Conservation (phyloP, 2,113 vertebrate species). For the Chaetops frenatus region DNA sequence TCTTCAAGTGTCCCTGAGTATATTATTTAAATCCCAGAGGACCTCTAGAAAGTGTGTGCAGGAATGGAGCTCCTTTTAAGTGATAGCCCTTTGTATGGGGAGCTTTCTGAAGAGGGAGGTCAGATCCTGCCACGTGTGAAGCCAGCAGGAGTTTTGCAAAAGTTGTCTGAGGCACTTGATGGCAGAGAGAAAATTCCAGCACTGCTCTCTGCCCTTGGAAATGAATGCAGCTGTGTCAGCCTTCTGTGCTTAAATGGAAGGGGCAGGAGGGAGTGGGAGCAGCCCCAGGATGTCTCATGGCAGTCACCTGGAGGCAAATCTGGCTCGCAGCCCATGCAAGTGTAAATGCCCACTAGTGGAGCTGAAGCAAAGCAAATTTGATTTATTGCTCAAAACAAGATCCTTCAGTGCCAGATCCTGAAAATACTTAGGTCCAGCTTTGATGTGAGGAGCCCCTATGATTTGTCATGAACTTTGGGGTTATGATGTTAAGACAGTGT, state of each 20-base stretch:
- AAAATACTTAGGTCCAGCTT: neutral
- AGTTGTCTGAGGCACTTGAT: neutral
- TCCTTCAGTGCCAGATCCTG: neutral
- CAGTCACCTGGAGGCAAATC: neutral
- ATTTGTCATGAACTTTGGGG: neutral
- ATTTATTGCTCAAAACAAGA: neutral
- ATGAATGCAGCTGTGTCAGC: neutral
- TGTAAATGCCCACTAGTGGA: neutral
- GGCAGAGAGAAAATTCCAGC: neutral
- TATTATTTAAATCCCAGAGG: slow-evolving; percentile 17
- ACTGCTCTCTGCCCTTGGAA: rapidly evolving
- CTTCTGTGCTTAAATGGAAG: neutral
- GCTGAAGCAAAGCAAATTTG: neutral
- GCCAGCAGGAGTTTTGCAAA: neutral
- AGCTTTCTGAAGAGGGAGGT: neutral
- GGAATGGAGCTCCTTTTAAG: neutral
- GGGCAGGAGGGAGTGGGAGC: neutral
- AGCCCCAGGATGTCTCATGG: neutral
- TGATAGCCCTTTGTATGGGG: neutral
- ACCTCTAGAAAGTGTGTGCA: neutral
- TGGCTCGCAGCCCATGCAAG: neutral
- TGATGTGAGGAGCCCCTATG: neutral
- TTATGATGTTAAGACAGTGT: rapidly evolving
- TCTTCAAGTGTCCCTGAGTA: neutral
- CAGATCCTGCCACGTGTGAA: neutral